Conservation (phyloP, 2,797 vertebrate genomes). For the Cyclura pinguis region DNA sequence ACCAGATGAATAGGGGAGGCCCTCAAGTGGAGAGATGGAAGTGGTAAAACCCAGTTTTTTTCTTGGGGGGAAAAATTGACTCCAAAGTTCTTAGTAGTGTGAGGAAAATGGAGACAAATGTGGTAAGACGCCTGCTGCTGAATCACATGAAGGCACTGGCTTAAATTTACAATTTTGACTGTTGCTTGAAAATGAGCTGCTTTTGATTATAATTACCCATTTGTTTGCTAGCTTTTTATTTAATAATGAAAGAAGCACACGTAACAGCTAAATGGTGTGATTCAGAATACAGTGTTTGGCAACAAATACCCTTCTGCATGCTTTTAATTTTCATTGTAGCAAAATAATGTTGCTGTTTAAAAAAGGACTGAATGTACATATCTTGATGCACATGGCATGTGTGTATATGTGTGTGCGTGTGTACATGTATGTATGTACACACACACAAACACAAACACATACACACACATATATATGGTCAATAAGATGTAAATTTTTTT, state of each 20-base stretch:
- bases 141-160: conserved; percentile 1
- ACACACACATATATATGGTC: neutral
- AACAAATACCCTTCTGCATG: neutral
- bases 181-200: neutral
- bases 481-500: neutral
- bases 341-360: neutral
- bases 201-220: neutral
- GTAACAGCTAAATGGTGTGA: neutral
- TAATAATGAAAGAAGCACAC: neutral
- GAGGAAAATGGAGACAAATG: neutral
- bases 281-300: neutral
- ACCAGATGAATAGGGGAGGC: neutral
- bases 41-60: neutral
- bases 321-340: neutral
- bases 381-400: neutral
- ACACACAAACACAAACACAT: too few relatives aligned
- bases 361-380: too few relatives aligned
- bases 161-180: neutral
- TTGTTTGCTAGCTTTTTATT: conserved; percentile 14
- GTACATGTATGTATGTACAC: too few relatives aligned
- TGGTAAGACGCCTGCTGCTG: neutral
- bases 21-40: neutral
- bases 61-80: neutral
- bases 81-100: neutral
- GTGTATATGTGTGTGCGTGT: neutral